These are phyloP conservation scores for Pseudoatta argentina DNA, from an alignment of 1,140 invertebrate genomes.

Conservation along the genomic window DNA sequence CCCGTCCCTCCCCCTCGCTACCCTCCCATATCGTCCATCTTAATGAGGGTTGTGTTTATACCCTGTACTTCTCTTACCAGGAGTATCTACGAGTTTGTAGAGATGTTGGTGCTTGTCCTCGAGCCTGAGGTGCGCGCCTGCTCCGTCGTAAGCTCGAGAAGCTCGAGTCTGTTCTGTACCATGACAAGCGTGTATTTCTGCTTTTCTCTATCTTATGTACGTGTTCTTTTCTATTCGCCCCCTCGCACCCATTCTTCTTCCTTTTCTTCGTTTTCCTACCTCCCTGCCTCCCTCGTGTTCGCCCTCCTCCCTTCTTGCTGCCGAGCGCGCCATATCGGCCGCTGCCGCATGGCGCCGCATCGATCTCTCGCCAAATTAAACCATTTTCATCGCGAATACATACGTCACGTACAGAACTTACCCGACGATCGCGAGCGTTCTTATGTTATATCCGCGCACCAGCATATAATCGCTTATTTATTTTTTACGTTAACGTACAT, in stretches of 20 bases:
- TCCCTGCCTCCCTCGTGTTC: neutral
- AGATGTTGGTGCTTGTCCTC: slow-evolving; percentile 84
- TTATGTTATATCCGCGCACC: slow-evolving; percentile 81
- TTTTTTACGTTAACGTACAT: slow-evolving; percentile 82
- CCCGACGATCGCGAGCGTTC: slow-evolving; percentile 80
- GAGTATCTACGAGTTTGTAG: slow-evolving; percentile 71
- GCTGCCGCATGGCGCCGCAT: slow-evolving; percentile 14
- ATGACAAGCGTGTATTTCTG: slow-evolving; percentile 77
- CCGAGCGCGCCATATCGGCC: neutral
- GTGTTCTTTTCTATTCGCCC: slow-evolving; percentile 18
- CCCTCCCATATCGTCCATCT: slow-evolving; percentile 65
- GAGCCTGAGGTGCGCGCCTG: slow-evolving; percentile 85
- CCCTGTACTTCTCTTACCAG: slow-evolving; percentile 68
- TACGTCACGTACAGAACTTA: slow-evolving; percentile 85
- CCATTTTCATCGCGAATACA: slow-evolving; percentile 73
- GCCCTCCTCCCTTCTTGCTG: neutral
- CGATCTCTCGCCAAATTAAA: slow-evolving; percentile 69
- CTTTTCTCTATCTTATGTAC: slow-evolving; percentile 62
- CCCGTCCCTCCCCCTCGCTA: neutral
- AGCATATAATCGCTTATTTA: slow-evolving; percentile 85
- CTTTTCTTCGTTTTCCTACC: neutral
- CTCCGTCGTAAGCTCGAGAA: slow-evolving; percentile 82
- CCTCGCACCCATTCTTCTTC: slow-evolving; percentile 1
- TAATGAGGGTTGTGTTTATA: slow-evolving; percentile 80
- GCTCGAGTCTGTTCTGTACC: slow-evolving; percentile 85